Evolutionary conservation across 1,140 invertebrate species (phyloP).

Genomic region (Ips nitidus): DNA sequence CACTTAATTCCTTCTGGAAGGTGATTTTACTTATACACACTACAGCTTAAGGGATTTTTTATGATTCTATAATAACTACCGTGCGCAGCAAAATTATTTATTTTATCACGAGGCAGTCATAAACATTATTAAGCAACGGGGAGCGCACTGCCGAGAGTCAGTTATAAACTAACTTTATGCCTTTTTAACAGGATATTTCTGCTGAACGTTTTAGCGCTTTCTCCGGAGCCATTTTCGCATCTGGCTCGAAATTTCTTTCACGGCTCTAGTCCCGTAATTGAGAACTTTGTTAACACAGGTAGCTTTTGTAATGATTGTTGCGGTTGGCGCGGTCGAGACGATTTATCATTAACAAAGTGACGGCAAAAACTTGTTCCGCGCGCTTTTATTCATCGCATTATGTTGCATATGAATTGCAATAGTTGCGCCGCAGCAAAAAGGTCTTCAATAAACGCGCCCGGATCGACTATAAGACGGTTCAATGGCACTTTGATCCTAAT

Average conservation of each 20-base stretch:
- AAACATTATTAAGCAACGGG: conserved; percentile 25
- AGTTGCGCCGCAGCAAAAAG: too few species aligned
- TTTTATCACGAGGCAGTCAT: conserved; percentile 14
- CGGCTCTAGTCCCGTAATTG: not conserved
- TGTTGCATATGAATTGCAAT: too few species aligned
- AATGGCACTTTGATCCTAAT: too few species aligned
- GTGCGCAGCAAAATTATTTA: conserved; percentile 18
- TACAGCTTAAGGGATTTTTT: conserved; percentile 20
- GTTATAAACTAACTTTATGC: conserved; percentile 26
- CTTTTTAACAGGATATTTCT: conserved; percentile 27
- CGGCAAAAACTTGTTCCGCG: too few species aligned
- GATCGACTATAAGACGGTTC: too few species aligned
- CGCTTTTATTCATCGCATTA: too few species aligned
- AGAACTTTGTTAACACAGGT: conserved; percentile 2
- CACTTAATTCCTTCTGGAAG: too few species aligned
- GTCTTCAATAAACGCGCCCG: too few species aligned
- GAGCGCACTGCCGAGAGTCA: conserved; percentile 15
- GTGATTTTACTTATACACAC: not conserved
- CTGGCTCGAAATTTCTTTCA: conserved; percentile 15
- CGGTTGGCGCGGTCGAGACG: not conserved
- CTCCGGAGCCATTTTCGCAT: conserved; percentile 9
- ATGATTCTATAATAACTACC: conserved; percentile 21
- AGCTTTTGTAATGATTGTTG: not conserved
- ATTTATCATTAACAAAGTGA: not conserved
- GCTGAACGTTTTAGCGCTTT: conserved; percentile 15